Base-by-base conservation (phyloP, 2,797 vertebrate species). In the Labeo calbasu region DNA sequence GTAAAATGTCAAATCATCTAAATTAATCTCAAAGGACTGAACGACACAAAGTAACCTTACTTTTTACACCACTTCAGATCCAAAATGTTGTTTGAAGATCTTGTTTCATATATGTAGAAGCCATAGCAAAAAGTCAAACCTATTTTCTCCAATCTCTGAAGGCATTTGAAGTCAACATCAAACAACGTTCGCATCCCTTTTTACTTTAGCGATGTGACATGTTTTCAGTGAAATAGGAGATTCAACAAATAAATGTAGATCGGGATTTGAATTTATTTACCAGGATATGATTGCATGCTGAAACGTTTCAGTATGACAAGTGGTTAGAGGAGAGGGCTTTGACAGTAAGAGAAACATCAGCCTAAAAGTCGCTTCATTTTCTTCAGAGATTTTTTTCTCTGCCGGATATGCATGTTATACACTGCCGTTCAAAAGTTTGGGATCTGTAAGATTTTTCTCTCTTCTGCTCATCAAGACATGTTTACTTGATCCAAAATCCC, bases 81-180 rank as follows among this genome's bases (percentile, higher is more conserved):
- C 19, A 40, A 13, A 19, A 40, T 75, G 72, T 36, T n/a, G 11
- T 76, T 57, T 75, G 28, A 36, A 55, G 51, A 57, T 32, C 13
- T 40, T 8, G 51, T 40, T n/a, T 76, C 19, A n/a, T 55, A 51
- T 48, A 50, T 51, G 15, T 6, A 25, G 17, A 75, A 75, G n/a
- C 50, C 28, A 36, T 15, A 43, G 32, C 21, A 14, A 59, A 75
- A 76, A 57, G 72, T 76, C 21, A 0, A 57, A 57, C 11, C 15
- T 57, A 40, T 15, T 43, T 59, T 40, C 21, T 76, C 25, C 71
- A 36, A 21, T 57, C 53, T 59, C 32, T 40, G 21, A 57, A 76
- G 12, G 19, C 19, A 40, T 76, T 57, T 76, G 19, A 76, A 57
- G 28, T 40, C 53, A 57, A 59, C 53, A 76, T 76, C 73, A 76